Evolutionary conservation across 2,113 vertebrate species (phyloP), one percentile per base, ranked within the genome.

Genomic region (Solea solea): DNA sequence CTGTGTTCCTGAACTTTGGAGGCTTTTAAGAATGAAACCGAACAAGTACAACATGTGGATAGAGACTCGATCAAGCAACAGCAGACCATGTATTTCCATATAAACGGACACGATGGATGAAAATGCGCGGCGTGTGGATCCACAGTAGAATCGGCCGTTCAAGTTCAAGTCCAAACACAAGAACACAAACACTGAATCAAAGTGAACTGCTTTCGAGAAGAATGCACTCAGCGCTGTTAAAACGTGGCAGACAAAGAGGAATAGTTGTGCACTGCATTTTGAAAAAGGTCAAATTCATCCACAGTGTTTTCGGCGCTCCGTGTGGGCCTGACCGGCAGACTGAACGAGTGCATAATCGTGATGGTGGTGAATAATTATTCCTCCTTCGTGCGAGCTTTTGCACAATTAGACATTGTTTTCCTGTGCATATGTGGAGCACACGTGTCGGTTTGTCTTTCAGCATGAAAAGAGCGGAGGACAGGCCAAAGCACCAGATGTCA

Each of bases 1-100:
- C n/a, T n/a, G n/a, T n/a, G n/a, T n/a, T n/a, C n/a, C n/a, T n/a
- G n/a, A n/a, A n/a, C n/a, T n/a, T n/a, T 40, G 46, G 45, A 59
- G 79, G 78, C 56, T 34, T 69, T 72, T 81, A 89, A 64, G 74
- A 83, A 80, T 85, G 21, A 82, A 61, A 78, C 59, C 1, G 21
- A 1, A 59, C 69, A 78, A 67, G 59, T 58, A 63, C 21, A 53
- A 58, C 44, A 72, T 57, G 50, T 67, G 57, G 46, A 67, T 53
- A 80, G 72, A 76, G 41, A 76, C 80, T 63, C 64, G 61, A 80
- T 72, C 76, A 83, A 78, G 61, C 41, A 71, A 52, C 11, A 1
- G 44, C 39, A 8, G 34, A 64, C 16, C 28, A 50, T 41, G 10
- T 66, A 46, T 56, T 62, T 57, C 52, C 7, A 5, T 64, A 59